Evolutionary conservation across 2,888 invertebrate species (phyloP), one percentile per base, ranked within the genome.

Genomic region (Cantharis rufa): DNA sequence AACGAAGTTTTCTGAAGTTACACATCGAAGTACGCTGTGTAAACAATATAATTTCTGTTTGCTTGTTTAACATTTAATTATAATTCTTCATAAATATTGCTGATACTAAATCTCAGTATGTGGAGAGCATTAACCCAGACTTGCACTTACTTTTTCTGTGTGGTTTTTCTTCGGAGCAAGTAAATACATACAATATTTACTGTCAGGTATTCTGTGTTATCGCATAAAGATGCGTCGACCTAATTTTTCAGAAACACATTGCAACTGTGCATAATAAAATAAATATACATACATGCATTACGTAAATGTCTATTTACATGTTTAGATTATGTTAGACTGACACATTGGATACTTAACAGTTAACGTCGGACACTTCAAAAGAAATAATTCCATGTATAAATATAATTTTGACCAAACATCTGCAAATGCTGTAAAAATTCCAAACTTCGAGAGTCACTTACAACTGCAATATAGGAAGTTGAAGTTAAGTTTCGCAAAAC

Each of bases 331-430:
- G 72, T 72, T 66, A 73, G 21, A 32, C 63, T 32, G 13, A 62
- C 62, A 18, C 24, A 66, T 24, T 4, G 27, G 62, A 63, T 71
- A 11, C 71, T 62, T 62, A 21, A 66, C 72, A 68, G 69, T 68
- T 27, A 73, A 69, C 48, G 73, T 73, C 73, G 73, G 28, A 15
- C 61, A 73, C 73, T 69, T 73, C 73, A 73, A 73, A 72, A 69
- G 73, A 48, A 62, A 7, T 62, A 62, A 62, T 72, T 21, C 24
- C 16, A 69, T 72, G 62, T 69, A 62, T 73, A 69, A 73, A 73
- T 73, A 73, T 73, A 69, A 73, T 69, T 72, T 73, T 28, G n/a
- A 62, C 73, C 68, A 69, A 73, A 69, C 68, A 69, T 69, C 69
- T 69, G 13, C 18, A 24, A 62, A 69, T 62, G 16, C 69, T 10